A percentile compares a stretch with the other conserved stretches of the same genome.
Evolutionary conservation across 1,140 invertebrate species (phyloP).

Genomic region (Achatina immaculata): DNA sequence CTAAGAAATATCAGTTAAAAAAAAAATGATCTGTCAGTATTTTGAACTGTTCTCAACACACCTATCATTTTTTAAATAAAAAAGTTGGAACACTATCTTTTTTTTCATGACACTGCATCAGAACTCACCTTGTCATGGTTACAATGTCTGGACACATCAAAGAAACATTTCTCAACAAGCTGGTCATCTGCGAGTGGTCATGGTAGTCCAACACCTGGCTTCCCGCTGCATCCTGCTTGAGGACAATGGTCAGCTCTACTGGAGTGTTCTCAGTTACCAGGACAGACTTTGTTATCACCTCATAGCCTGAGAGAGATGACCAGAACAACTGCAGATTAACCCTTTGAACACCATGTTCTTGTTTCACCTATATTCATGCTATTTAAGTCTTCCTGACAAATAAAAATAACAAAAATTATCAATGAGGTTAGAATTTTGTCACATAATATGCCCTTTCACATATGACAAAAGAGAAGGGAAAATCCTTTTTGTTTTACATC

Average conservation of each 20-base stretch:
- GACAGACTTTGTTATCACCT: slow-evolving; percentile 49
- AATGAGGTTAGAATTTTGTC: too few relatives aligned
- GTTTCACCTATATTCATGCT: neutral
- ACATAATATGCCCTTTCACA: too few relatives aligned
- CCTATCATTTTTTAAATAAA: too few relatives aligned
- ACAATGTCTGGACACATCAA: slow-evolving; percentile 14
- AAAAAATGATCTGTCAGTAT: too few relatives aligned
- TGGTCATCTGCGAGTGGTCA: slow-evolving; percentile 26
- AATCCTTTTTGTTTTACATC: too few relatives aligned
- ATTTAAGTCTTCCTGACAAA: neutral
- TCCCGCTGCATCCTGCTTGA: slow-evolving; percentile 45
- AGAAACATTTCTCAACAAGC: slow-evolving; percentile 35
- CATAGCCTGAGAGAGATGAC: slow-evolving; percentile 51
- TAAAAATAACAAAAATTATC: too few relatives aligned
- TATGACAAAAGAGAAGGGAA: too few relatives aligned
- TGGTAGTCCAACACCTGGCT: slow-evolving; percentile 27
- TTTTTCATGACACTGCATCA: too few relatives aligned
- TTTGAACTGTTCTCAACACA: too few relatives aligned
- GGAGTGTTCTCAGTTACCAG: slow-evolving; percentile 43
- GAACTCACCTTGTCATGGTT: slow-evolving; percentile 30
- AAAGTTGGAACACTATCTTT: too few relatives aligned
- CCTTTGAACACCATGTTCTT: neutral
- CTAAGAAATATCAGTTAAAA: too few relatives aligned
- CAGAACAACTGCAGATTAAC: neutral
- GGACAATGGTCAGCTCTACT: slow-evolving; percentile 36